Conservation (phyloP, 2,113 vertebrate species). For the Tenrec ecaudatus region DNA sequence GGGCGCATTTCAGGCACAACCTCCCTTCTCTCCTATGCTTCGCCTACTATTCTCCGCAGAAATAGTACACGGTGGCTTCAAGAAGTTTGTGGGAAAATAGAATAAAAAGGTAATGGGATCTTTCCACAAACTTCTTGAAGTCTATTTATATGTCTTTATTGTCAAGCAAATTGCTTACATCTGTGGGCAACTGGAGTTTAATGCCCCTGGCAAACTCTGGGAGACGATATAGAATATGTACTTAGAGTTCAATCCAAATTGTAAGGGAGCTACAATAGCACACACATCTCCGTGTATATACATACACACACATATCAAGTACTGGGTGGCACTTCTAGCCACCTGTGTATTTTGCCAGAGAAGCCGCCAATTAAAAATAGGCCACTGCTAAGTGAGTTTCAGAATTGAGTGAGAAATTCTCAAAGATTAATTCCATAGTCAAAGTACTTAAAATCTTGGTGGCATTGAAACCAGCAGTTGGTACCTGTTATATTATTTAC, state of each 20-base stretch:
- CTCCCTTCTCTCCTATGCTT: neutral
- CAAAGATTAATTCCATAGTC: neutral
- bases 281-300: too few relatives aligned
- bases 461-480: neutral
- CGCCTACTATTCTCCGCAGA: conserved; percentile 43
- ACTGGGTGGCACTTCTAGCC: neutral
- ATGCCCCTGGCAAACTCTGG: neutral
- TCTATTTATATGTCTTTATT: neutral
- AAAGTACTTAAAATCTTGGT: neutral
- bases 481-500: neutral
- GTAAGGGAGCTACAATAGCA: too few relatives aligned
- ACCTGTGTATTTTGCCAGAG: neutral
- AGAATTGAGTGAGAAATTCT: neutral
- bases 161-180: neutral
- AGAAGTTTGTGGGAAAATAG: neutral
- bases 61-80: neutral
- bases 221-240: neutral
- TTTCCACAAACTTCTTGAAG: neutral
- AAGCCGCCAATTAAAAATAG: neutral
- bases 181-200: neutral
- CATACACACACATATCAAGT: too few relatives aligned
- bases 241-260: neutral
- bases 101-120: neutral
- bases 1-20: neutral
- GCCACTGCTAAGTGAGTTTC: neutral